Percentiles rank a stretch among this genome's conserved stretches.
These are phyloP conservation scores for Catostylus mosaicus DNA, from an alignment of 30 jellyfish, hydroid and myxozoan genomes.

Conservation along the genomic window DNA sequence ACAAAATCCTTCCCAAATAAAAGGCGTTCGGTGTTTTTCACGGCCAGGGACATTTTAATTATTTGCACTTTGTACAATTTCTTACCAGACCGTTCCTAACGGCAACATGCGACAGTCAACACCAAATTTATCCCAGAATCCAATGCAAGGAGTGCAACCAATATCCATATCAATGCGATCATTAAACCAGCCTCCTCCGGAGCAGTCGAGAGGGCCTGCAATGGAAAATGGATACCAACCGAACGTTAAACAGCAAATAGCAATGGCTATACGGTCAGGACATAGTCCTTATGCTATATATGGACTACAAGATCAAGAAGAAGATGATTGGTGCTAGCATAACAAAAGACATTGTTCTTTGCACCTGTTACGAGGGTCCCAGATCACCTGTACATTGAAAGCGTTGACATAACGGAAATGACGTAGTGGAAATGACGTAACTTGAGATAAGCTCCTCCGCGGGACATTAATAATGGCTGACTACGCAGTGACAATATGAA, in stretches of 20 bases:
- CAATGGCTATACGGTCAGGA: constrained; percentile 97
- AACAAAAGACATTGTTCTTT: not conserved
- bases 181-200: constrained; percentile 69
- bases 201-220: constrained; percentile 43
- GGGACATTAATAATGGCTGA: not conserved
- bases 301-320: constrained; percentile 93
- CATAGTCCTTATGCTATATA: constrained; percentile 97
- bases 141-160: constrained; percentile 76
- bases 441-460: not conserved
- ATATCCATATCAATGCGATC: constrained; percentile 81
- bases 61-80: too few species aligned
- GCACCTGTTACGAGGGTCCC: not conserved
- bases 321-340: constrained; percentile 97
- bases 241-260: constrained; percentile 87
- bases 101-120: constrained; percentile 80
- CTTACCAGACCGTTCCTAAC: constrained; percentile 62
- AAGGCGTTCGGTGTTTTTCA: too few species aligned
- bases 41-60: too few species aligned
- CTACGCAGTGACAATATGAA: not conserved
- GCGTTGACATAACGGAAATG: too few species aligned
- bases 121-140: constrained; percentile 78
- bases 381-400: not conserved
- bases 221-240: constrained; percentile 69
- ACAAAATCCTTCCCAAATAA: too few species aligned
- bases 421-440: not conserved